Base-by-base conservation (phyloP, 2,113 vertebrate genomes). In the Struthio camelus region DNA sequence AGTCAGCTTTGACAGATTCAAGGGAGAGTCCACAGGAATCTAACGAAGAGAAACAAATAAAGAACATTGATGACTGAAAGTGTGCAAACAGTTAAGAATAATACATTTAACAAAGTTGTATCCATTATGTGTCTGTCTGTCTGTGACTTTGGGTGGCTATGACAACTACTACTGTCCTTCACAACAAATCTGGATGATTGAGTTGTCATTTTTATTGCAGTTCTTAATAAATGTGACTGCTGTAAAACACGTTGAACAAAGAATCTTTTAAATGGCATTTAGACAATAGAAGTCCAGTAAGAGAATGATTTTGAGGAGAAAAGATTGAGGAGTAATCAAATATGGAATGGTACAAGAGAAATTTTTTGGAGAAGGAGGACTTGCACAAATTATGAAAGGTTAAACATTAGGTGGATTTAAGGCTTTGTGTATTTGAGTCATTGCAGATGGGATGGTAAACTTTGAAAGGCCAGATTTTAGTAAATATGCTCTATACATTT, bases 151-250 rank as follows among this genome's bases (percentile, higher is more conserved):
- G 44, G 6, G 75, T 89, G 64, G 11, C 61, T 91, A 61, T 89
- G 87, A 89, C 84, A 96, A 18, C 48, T 34, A 1, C 48, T 92
- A 65, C 80, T 82, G 77, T 72, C 92, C 88, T 95, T 79, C 80
- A 53, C n/a, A 50, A 53, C 54, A 67, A 89, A 81, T 11, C 34
- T 79, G 48, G 56, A 16, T 40, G 77, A 89, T 50, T 59, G 84
- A 87, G 40, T 80, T 91, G 92, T 90, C 73, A 62, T 72, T 96
- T 97, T 88, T 51, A 44, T 40, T 69, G 72, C 42, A 14, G 10
- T 79, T 84, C 56, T 59, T 92, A 93, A 93, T 87, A 96, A 85
- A 92, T 70, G 40, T 23, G 58, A 54, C 59, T 54, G 50, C 40
- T 56, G 62, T 40, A 61, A 72, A 85, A 79, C 10, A 10, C 10